These are phyloP conservation scores for Drosophila atroscutellata DNA, from an alignment of 2,888 invertebrate species.

Conservation along the genomic window DNA sequence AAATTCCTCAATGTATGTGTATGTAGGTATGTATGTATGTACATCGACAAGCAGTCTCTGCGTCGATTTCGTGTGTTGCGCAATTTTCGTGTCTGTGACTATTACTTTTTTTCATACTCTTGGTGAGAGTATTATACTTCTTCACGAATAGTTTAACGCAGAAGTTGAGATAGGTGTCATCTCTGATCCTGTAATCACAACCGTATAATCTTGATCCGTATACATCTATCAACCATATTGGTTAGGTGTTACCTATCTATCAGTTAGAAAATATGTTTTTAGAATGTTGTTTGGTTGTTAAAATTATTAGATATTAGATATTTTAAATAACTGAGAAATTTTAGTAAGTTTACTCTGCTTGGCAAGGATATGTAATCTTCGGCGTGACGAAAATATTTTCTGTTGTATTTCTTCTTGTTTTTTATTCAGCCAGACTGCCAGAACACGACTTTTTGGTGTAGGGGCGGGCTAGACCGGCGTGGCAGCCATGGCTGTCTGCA, in stretches of 20 bases:
- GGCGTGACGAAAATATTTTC: not conserved
- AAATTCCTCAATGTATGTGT: not conserved
- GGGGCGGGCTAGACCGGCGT: conserved; percentile 1
- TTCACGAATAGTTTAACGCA: not conserved
- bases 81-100: conserved; percentile 59
- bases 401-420: not conserved
- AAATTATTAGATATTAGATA: not conserved
- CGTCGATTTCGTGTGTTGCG: conserved; percentile 42
- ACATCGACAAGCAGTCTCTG: conserved; percentile 39
- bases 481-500: conserved; percentile 63
- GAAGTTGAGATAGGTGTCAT: not conserved
- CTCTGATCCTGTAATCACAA: not conserved
- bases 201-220: not conserved
- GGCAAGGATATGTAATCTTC: not conserved
- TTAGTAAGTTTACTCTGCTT: not conserved
- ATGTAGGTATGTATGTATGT: not conserved
- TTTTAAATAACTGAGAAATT: not conserved
- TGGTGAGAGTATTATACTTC: not conserved
- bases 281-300: not conserved
- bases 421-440: conserved; percentile 15
- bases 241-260: not conserved
- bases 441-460: conserved; percentile 25
- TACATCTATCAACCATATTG: not conserved
- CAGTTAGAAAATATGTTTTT: not conserved
- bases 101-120: conserved; percentile 9